Evolutionary conservation across 1,140 invertebrate species (phyloP), one percentile per base, ranked within the genome.

Genomic region (Sweltsa coloradensis): DNA sequence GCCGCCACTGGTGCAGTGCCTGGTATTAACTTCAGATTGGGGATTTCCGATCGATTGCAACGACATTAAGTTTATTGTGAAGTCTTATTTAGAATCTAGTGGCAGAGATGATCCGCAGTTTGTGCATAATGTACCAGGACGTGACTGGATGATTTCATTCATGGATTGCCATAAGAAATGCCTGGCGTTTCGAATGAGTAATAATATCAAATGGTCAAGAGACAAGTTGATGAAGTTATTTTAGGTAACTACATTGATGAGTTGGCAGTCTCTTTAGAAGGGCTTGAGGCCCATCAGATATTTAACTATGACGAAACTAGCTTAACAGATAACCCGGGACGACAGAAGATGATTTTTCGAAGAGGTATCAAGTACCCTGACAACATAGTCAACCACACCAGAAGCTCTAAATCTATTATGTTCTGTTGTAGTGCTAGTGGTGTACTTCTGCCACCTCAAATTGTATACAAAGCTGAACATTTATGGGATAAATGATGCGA

Each of bases 261-360:
- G 13, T 14, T 22, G 7, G n/a, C 50, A 13, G 43, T 45, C 43
- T 40, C 42, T 22, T 36, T 55, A 27, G 45, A 55, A 29, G 45
- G 44, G 23, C 6, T 43, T 42, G 51, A 44, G 19, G 52, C 57
- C 37, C 31, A 41, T 16, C 45, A 54, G 34, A 52, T 60, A 37
- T 50, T 56, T n/a, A 70, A 69, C 50, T 69, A 60, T 52, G 66
- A 70, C 51, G 62, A 67, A 53, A 69, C 62, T 3, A 66, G 66
- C 51, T 48, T 65, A 16, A 53, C 46, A 0, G 64, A 67, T 50
- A 57, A 69, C 52, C 57, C 59, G 6, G 60, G 61, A 22, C 52
- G 49, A 14, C 49, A 59, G 52, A 58, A 57, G 49, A 39, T 50
- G 16, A 49, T 63, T 14, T 50, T 53, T 39, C 56, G 56, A 27